phyloP scores from a whole-genome alignment of 2,797 vertebrate species.

The Xenopus petersii region DNA sequence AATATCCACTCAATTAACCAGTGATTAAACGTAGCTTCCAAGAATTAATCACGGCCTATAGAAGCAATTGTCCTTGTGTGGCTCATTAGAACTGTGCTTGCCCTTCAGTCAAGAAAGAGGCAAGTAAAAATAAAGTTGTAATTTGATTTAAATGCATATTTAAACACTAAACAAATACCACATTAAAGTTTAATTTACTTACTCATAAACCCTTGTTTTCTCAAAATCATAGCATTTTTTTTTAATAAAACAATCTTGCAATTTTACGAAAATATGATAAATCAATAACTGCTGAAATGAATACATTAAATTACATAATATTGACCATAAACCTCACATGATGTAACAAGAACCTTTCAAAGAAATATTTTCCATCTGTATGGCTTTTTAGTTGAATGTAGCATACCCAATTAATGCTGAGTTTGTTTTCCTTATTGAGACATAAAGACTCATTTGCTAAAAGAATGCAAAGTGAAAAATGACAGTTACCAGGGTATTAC shows the following conservation, averaged over 20 bases:
- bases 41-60: conserved; percentile 79
- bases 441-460: no score
- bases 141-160: not conserved
- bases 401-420: no score
- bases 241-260: not conserved
- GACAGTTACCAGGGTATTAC: no score
- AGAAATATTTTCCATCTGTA: no score
- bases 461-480: no score
- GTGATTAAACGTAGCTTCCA: conserved; percentile 83
- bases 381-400: no score
- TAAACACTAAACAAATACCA: not conserved
- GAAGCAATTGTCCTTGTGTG: conserved; percentile 75
- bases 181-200: not conserved
- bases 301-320: no score
- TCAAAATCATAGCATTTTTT: not conserved
- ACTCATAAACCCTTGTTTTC: not conserved
- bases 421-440: no score
- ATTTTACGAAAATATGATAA: no score
- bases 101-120: conserved; percentile 64
- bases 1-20: conserved; percentile 85
- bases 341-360: no score
- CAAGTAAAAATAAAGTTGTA: conserved; percentile 59
- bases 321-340: no score
- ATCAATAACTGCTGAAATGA: no score
- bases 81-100: conserved; percentile 67